Base-by-base conservation (phyloP, 2,797 vertebrate species). In the Sphaeramia orbicularis region DNA sequence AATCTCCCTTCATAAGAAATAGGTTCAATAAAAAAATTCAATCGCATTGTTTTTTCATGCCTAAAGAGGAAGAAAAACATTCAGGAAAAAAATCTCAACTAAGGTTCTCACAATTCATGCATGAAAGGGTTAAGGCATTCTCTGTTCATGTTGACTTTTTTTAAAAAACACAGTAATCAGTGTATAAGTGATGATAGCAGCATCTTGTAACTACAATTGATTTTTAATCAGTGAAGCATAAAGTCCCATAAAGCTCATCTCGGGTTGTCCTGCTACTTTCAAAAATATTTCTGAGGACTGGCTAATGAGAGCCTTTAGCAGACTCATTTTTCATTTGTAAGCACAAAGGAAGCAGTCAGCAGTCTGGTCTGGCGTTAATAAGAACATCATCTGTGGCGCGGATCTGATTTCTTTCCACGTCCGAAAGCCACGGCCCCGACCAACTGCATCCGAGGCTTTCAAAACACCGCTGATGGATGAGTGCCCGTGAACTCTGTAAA, bases 271-370 rank as follows among this genome's bases (percentile, higher is more conserved):
- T 14, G 43, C 57, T 44, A 10, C 41, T 83, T 50, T 27, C n/a
- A 27, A 18, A 50, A 67, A 64, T 69, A 55, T 1, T 12, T 13
- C 74, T 24, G 51, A 57, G 38, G 27, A 43, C 58, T 2, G 12
- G 62, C 72, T 65, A 71, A 81, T 76, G 71, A 82, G 65, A 56
- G 62, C 52, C 52, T 11, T 51, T 18, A 61, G 59, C 48, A 21
- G 38, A 18, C 24, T 68, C 42, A 19, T 85, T 67, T 66, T 77
- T 79, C 70, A 74, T 80, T 70, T 36, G 57, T 45, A 65, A 68
- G 60, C 76, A 75, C 65, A 78, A 76, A 76, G 37, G 57, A 70
- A 76, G 38, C 63, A 48, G 47, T 74, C 62, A 63, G 67, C 54
- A 49, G 49, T 71, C 60, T 41, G 16, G 1, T 30, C 10, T 49